These are phyloP conservation scores for Bombus superbus DNA, from an alignment of 1,140 invertebrate species.

Conservation along the genomic window DNA sequence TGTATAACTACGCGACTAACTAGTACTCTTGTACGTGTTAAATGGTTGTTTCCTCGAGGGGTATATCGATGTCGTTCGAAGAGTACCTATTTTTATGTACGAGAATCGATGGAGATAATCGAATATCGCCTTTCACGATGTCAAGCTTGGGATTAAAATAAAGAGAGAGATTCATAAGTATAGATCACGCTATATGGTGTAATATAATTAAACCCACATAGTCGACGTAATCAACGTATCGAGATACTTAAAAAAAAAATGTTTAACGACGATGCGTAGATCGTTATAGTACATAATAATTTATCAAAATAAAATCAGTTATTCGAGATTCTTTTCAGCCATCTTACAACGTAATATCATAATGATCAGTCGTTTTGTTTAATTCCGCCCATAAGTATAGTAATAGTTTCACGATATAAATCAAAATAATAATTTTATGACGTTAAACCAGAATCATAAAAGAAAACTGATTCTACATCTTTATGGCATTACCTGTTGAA, in stretches of 20 bases:
- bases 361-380: no score
- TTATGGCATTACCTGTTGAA: background rate
- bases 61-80: background rate
- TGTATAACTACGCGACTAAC: background rate
- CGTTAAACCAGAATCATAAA: background rate
- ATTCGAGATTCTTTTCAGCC: no score
- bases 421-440: background rate
- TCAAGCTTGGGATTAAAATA: no score
- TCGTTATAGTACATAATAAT: no score
- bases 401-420: no score
- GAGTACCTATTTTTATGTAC: background rate
- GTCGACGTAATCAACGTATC: no score
- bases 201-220: no score
- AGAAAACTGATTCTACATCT: background rate
- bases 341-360: no score
- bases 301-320: background rate
- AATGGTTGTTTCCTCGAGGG: background rate
- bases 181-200: no score
- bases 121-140: background rate
- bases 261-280: no score
- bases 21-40: background rate
- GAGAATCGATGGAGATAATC: background rate
- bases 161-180: background rate
- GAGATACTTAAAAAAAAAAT: no score
- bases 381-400: no score